These are phyloP conservation scores for Chiloscyllium punctatum DNA, from an alignment of 2,797 vertebrate genomes.

Conservation along the genomic window DNA sequence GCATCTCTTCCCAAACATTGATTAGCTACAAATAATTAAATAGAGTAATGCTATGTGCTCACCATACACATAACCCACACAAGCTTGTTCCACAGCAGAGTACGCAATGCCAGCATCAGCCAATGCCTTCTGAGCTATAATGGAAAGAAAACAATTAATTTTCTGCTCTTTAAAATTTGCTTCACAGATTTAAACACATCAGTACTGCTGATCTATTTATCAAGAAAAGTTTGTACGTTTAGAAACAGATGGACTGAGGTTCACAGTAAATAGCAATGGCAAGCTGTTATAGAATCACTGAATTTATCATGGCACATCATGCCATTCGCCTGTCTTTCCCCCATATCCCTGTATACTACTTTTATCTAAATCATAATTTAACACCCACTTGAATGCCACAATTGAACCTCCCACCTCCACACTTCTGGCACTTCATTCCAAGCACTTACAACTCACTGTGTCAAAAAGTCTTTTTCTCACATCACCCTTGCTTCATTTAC, in stretches of 20 bases:
- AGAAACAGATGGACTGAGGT: background rate
- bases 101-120: slow-evolving; percentile 82
- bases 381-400: too few species aligned
- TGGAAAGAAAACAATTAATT: background rate
- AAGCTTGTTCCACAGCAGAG: slow-evolving; percentile 80
- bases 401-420: too few species aligned
- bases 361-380: too few species aligned
- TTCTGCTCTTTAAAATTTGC: background rate
- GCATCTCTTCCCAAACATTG: background rate
- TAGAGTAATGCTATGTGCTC: slow-evolving; percentile 42
- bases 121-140: slow-evolving; percentile 76
- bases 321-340: too few species aligned
- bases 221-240: background rate
- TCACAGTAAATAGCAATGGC: background rate
- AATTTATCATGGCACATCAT: too few species aligned
- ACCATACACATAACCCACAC: slow-evolving; percentile 92
- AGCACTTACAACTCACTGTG: too few species aligned
- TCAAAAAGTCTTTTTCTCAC: too few species aligned
- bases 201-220: background rate
- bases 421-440: too few species aligned
- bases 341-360: too few species aligned
- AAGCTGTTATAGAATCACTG: background rate
- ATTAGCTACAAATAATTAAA: background rate
- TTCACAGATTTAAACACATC: background rate
- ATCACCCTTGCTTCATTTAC: too few species aligned